These are phyloP conservation scores for Vultur gryphus DNA, from an alignment of 2,797 vertebrate species.

Conservation along the genomic window DNA sequence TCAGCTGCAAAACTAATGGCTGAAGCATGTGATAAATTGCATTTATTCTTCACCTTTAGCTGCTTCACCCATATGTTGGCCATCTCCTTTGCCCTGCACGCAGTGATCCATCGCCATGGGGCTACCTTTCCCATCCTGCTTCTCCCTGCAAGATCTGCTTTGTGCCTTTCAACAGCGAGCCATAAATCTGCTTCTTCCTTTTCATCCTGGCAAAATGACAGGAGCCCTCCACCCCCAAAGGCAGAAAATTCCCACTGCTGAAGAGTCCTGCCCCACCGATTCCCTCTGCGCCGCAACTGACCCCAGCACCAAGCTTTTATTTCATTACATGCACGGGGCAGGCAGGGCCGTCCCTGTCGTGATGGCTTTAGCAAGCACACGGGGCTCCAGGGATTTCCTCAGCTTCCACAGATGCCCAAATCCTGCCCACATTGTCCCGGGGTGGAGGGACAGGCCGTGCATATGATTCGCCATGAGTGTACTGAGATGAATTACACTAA, in stretches of 20 bases:
- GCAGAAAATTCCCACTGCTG: neutral
- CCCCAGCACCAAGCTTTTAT: neutral
- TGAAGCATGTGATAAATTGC: neutral
- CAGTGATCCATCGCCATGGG: neutral
- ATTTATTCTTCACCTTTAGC: neutral
- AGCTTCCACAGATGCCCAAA: neutral
- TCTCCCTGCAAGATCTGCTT: neutral
- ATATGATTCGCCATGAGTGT: neutral
- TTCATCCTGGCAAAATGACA: neutral
- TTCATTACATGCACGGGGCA: neutral
- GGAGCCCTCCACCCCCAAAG: neutral
- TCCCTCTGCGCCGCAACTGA: neutral
- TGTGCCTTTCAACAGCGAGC: neutral
- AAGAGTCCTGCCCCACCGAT: neutral
- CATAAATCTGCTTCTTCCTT: conserved; percentile 5
- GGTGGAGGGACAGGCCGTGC: neutral
- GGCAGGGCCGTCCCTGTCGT: fast-evolving
- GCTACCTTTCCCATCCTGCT: neutral
- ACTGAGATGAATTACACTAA: neutral
- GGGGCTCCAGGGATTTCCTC: neutral
- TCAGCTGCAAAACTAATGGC: neutral
- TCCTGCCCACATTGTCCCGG: neutral
- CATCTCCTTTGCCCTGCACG: neutral
- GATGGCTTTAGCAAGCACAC: neutral
- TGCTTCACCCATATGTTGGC: neutral